Evolutionary conservation across 2,113 vertebrate species (phyloP).

Genomic region (Osmerus eperlanus): DNA sequence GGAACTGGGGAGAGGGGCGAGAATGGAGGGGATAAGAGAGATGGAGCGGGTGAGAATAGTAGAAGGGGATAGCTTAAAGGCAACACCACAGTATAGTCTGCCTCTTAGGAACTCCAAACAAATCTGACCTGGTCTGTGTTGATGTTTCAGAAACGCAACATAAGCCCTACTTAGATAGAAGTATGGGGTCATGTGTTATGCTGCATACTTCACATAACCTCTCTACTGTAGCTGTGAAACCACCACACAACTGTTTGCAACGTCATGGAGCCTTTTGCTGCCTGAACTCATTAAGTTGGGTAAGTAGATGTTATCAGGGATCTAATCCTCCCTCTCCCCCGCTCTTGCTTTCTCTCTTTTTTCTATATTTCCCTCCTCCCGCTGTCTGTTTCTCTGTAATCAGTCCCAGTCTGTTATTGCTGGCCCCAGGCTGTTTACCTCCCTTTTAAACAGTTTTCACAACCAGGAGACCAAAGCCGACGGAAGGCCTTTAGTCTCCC

Average conservation of each 20-base stretch:
- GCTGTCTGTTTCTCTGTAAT: constrained; percentile 53
- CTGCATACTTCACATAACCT: constrained; percentile 28
- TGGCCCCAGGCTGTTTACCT: constrained; percentile 61
- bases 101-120: too few species aligned
- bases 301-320: constrained; percentile 71
- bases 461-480: constrained; percentile 61
- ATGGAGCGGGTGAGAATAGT: too few species aligned
- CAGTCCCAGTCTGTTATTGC: constrained; percentile 70
- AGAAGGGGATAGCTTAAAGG: too few species aligned
- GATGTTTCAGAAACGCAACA: too few species aligned
- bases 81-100: too few species aligned
- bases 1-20: not conserved
- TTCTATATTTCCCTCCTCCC: constrained; percentile 25
- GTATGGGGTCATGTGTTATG: constrained; percentile 29
- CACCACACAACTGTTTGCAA: constrained; percentile 16
- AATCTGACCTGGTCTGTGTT: too few species aligned
- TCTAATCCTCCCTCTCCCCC: constrained; percentile 52
- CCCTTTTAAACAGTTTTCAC: constrained; percentile 66
- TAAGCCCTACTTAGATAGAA: too few species aligned
- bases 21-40: not conserved
- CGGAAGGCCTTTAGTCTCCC: constrained; percentile 53
- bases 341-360: not conserved
- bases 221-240: constrained; percentile 17
- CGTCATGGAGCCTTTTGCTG: constrained; percentile 49
- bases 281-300: constrained; percentile 64